A percentile compares a stretch with the other conserved stretches of the same genome.
These are phyloP conservation scores for Bos taurus DNA, from an alignment of 2,113 vertebrate species.

Conservation along the genomic window ARS-UCD2.0 NC_037346.1:61168501-61169000, in stretches of 20 bases:
- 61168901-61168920: neutral
- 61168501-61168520: neutral
- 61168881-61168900: neutral
- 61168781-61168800: neutral
- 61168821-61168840: neutral
- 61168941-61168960: neutral
- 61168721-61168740: neutral
- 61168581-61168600: neutral
- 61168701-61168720: neutral
- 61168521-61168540: neutral
- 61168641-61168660: neutral
- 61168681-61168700: neutral
- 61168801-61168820: neutral
- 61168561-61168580: neutral
- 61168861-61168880: neutral
- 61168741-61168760: neutral
- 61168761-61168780: neutral
- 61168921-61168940: slow-evolving; percentile 10
- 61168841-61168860: neutral
- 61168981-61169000: neutral
- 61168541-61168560: neutral
- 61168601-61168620: neutral
- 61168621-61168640: neutral
- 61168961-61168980: neutral
- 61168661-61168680: neutral